Conservation (phyloP, 2,888 invertebrate species). For the Salticus scenicus region DNA sequence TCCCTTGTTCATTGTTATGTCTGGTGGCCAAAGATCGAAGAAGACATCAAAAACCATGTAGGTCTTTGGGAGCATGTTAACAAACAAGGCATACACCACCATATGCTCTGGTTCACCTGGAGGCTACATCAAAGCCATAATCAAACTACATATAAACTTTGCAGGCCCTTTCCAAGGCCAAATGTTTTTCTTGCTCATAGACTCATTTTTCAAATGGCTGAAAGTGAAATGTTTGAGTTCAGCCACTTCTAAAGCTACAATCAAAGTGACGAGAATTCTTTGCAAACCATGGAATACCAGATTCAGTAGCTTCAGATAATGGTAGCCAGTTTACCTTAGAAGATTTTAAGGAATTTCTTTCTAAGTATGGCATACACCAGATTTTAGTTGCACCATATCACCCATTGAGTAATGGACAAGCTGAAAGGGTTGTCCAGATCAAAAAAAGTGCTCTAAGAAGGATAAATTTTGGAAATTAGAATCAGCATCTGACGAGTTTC, state of each 20-base stretch:
- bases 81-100: background rate
- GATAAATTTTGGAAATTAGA: no score
- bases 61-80: background rate
- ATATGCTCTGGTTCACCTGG: background rate
- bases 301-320: slow-evolving; percentile 72
- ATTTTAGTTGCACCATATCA: no score
- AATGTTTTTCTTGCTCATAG: slow-evolving; percentile 72
- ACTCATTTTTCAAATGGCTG: slow-evolving; percentile 72
- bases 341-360: slow-evolving; percentile 72
- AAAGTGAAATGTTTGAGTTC: slow-evolving; percentile 66
- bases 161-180: slow-evolving; percentile 24
- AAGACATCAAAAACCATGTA: background rate
- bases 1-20: background rate
- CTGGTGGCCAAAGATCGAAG: slow-evolving; percentile 6
- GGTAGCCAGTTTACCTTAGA: slow-evolving; percentile 72
- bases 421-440: no score
- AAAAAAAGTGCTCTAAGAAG: no score
- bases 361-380: no score
- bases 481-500: no score
- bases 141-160: no score
- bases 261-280: slow-evolving; percentile 64
- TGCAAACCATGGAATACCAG: slow-evolving; percentile 71
- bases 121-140: background rate
- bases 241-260: slow-evolving; percentile 46
- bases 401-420: no score